Evolutionary conservation across 2,888 invertebrate genomes (phyloP).

Genomic region (Andrena praecox): DNA sequence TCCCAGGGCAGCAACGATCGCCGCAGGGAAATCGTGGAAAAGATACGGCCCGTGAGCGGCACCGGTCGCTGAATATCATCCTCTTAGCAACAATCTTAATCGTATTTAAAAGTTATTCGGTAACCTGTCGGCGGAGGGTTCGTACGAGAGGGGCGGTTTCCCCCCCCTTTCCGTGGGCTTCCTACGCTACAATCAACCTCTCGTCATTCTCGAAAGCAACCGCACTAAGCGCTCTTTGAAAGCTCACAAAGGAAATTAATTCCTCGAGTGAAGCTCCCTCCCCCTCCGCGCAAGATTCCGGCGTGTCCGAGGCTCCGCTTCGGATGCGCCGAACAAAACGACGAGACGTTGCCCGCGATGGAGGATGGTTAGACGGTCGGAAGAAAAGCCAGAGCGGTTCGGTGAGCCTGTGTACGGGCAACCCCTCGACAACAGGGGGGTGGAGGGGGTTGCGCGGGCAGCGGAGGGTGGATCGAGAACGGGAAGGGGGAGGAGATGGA

Average conservation of each 20-base stretch:
- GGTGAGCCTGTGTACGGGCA: not conserved
- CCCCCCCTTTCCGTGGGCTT: constrained; percentile 25
- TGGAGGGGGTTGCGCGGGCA: too few species aligned
- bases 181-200: constrained; percentile 69
- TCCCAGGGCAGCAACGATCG: not conserved
- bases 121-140: constrained; percentile 33
- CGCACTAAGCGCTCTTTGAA: constrained; percentile 71
- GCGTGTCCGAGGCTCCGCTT: constrained; percentile 49
- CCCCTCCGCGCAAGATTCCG: constrained; percentile 60
- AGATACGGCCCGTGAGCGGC: not conserved
- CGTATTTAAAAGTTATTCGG: constrained; percentile 74
- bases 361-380: constrained; percentile 17
- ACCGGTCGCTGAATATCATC: constrained; percentile 65
- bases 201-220: constrained; percentile 73
- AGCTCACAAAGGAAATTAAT: constrained; percentile 79
- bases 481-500: not conserved
- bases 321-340: constrained; percentile 54
- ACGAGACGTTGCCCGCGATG: constrained; percentile 15
- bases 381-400: constrained; percentile 17
- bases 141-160: constrained; percentile 8
- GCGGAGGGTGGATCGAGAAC: not conserved
- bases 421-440: too few species aligned
- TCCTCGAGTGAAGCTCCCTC: constrained; percentile 64
- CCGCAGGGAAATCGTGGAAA: constrained; percentile 1
- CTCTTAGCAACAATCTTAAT: constrained; percentile 75